A percentile compares a stretch with the other conserved stretches of the same genome.
phyloP scores from a whole-genome alignment of 2,797 vertebrate genomes.

The Loriculus beryllinus region DNA sequence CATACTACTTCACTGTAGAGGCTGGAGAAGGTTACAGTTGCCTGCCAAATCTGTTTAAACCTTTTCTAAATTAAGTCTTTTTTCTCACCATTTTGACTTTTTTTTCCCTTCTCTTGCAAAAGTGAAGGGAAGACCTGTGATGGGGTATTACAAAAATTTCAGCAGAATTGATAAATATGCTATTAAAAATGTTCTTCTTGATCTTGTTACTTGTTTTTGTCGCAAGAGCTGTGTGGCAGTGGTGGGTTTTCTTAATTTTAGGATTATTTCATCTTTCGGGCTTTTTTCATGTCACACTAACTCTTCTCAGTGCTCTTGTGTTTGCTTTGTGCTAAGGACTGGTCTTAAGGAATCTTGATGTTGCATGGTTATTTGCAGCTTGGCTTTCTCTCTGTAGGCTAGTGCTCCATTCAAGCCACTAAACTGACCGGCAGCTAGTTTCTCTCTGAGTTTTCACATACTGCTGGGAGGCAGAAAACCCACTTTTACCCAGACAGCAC shows the following conservation, averaged over 20 bases:
- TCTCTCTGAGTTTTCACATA: slow-evolving; percentile 17
- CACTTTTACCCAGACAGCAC: slow-evolving; percentile 53
- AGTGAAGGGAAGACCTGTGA: not conserved
- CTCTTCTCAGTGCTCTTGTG: not conserved
- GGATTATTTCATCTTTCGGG: not conserved
- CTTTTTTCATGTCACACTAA: not conserved
- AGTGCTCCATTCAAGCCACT: slow-evolving; percentile 51
- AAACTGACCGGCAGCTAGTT: slow-evolving; percentile 43
- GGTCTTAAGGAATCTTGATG: slow-evolving; percentile 36
- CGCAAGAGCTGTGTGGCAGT: not conserved
- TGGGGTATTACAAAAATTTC: not conserved
- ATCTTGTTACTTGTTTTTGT: not conserved
- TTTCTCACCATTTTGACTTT: not conserved
- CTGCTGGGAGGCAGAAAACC: slow-evolving; percentile 56
- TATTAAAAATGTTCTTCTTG: not conserved
- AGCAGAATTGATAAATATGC: not conserved
- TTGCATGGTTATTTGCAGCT: slow-evolving; percentile 32
- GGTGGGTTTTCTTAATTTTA: not conserved
- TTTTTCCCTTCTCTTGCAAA: not conserved
- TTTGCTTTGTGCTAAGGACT: slow-evolving; percentile 39
- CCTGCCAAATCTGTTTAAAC: not conserved
- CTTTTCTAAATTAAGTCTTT: not conserved
- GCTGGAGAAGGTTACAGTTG: not conserved
- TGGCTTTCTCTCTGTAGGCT: slow-evolving; percentile 45
- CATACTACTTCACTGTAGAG: not conserved